phyloP scores from a whole-genome alignment of 1,140 invertebrate species.

The Bombus soroeensis region DNA sequence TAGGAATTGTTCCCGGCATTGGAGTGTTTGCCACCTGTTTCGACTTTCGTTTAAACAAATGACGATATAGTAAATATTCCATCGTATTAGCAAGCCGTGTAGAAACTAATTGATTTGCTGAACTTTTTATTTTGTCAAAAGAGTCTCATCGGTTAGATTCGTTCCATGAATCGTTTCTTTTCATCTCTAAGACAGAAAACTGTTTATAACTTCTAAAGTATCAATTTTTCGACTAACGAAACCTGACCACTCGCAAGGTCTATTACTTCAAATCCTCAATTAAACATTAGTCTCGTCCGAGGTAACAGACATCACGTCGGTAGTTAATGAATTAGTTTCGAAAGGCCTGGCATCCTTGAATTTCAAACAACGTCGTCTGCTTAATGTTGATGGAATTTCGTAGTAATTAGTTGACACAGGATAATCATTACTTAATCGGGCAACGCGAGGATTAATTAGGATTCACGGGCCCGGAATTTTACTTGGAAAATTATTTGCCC shows the following conservation, averaged over 20 bases:
- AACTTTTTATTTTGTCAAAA: not conserved
- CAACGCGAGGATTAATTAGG: constrained; percentile 47
- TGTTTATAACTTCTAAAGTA: too few relatives aligned
- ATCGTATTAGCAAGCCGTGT: too few relatives aligned
- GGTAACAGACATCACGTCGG: not conserved
- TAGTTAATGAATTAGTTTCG: constrained; percentile 28
- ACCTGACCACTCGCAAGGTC: too few relatives aligned
- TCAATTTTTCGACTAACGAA: too few relatives aligned
- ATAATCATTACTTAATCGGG: constrained; percentile 50
- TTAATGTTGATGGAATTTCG: constrained; percentile 26
- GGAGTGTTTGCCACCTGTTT: not conserved
- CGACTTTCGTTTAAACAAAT: not conserved
- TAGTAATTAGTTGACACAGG: constrained; percentile 37
- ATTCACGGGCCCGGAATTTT: not conserved
- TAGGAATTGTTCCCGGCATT: not conserved
- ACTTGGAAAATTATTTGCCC: constrained; percentile 39
- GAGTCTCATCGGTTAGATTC: not conserved
- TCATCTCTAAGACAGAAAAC: too few relatives aligned
- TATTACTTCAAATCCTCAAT: not conserved
- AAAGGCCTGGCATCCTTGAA: constrained; percentile 6
- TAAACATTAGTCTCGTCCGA: not conserved
- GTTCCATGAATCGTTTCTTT: not conserved
- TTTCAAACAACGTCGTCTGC: constrained; percentile 19
- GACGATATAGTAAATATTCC: not conserved
- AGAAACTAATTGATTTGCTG: not conserved